Percentiles rank a stretch among this genome's conserved stretches.
Conservation (phyloP, 2,888 invertebrate genomes). For the Drosophila kambysellisi region DNA sequence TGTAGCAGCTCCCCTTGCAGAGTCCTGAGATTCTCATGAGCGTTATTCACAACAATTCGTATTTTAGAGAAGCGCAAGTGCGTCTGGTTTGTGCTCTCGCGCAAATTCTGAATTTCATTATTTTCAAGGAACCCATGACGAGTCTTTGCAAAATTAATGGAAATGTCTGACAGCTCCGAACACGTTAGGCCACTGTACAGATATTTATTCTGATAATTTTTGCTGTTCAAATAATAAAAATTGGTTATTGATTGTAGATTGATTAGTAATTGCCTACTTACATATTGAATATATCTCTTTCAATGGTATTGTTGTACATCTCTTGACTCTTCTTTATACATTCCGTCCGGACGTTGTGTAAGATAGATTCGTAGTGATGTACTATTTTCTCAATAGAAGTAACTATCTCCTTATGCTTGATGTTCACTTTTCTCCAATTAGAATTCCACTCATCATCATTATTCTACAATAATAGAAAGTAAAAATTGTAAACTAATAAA, state of each 20-base stretch:
- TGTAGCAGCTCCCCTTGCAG: constrained; percentile 36
- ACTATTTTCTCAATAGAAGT: constrained; percentile 7
- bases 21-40: constrained; percentile 10
- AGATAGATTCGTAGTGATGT: constrained; percentile 32
- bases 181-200: constrained; percentile 5
- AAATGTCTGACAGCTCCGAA: neutral
- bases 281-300: constrained; percentile 52
- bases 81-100: constrained; percentile 25
- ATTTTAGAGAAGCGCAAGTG: constrained; percentile 46
- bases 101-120: constrained; percentile 14
- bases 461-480: constrained; percentile 11
- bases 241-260: neutral
- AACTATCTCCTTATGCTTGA: neutral
- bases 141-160: constrained; percentile 8
- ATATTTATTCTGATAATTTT: constrained; percentile 23
- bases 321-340: constrained; percentile 21
- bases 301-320: neutral
- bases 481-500: neutral
- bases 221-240: constrained; percentile 18
- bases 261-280: constrained; percentile 18
- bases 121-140: constrained; percentile 10
- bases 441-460: constrained; percentile 23
- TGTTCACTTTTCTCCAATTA: constrained; percentile 23
- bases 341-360: constrained; percentile 17
- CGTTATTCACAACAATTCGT: constrained; percentile 6